Evolutionary conservation across 2,797 vertebrate genomes (phyloP).

Genomic region (Macropus fuliginosus): DNA sequence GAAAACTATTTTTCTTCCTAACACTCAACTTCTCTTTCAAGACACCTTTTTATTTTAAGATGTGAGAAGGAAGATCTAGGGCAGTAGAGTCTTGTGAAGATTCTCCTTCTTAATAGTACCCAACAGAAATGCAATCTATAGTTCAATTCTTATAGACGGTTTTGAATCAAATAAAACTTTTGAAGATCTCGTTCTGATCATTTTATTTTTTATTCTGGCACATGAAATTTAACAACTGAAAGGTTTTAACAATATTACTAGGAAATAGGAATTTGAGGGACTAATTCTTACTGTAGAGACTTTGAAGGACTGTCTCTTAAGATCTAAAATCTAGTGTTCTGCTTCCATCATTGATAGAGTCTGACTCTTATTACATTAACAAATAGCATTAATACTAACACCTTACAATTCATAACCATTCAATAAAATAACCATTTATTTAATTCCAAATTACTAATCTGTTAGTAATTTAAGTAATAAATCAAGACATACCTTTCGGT

Average conservation of each 20-base stretch:
- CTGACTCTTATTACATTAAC: background rate
- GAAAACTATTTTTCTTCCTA: background rate
- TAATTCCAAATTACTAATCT: background rate
- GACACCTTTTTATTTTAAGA: background rate
- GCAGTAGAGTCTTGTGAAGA: background rate
- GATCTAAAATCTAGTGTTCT: background rate
- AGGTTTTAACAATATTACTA: background rate
- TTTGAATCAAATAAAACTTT: background rate
- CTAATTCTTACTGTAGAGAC: background rate
- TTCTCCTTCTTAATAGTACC: background rate
- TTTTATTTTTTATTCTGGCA: background rate
- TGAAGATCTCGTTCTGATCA: background rate
- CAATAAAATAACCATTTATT: background rate
- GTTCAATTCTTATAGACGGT: background rate
- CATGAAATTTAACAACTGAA: background rate
- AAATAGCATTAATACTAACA: background rate
- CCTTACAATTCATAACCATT: background rate
- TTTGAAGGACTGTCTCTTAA: background rate
- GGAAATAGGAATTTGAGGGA: background rate
- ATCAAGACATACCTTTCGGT: slow-evolving; percentile 90
- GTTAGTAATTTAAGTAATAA: background rate
- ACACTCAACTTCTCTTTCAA: background rate
- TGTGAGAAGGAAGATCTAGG: background rate
- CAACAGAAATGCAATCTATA: background rate
- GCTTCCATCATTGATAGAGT: background rate